These are phyloP conservation scores for Serrognathus titanus DNA, from an alignment of 2,888 invertebrate species.

Conservation along the genomic window DNA sequence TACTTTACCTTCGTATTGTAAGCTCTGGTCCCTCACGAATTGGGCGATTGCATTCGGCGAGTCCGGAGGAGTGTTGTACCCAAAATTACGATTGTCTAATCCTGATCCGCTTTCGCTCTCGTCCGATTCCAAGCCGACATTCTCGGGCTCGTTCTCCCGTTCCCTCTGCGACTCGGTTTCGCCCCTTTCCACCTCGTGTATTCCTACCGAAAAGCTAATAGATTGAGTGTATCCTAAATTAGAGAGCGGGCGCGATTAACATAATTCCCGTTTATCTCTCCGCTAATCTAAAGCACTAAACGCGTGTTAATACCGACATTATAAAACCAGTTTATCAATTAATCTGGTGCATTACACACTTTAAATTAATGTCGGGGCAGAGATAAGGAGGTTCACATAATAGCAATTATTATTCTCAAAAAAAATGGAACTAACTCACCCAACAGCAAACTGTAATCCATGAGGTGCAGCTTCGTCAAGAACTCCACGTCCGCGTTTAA, in stretches of 20 bases:
- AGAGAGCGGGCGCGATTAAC: too few species aligned
- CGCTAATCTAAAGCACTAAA: too few species aligned
- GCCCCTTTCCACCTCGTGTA: slow-evolving; percentile 88
- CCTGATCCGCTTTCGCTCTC: slow-evolving; percentile 67
- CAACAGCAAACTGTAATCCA: slow-evolving; percentile 97
- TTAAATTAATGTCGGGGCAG: too few species aligned
- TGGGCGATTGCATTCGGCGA: slow-evolving; percentile 71
- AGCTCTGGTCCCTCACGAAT: slow-evolving; percentile 60
- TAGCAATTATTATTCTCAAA: too few species aligned
- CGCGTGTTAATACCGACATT: too few species aligned
- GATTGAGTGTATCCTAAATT: not conserved
- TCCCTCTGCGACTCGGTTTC: slow-evolving; percentile 73
- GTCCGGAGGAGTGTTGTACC: slow-evolving; percentile 88
- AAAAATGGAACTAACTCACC: slow-evolving; percentile 50
- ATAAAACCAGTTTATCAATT: too few species aligned
- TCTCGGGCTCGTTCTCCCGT: slow-evolving; percentile 56
- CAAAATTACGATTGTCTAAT: slow-evolving; percentile 58
- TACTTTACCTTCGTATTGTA: slow-evolving; percentile 70
- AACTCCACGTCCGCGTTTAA: slow-evolving; percentile 96
- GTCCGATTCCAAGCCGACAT: slow-evolving; percentile 53
- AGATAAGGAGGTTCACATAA: too few species aligned
- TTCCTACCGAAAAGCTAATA: slow-evolving; percentile 42
- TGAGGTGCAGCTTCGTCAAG: slow-evolving; percentile 88
- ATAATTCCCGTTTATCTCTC: too few species aligned
- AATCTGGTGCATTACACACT: too few species aligned